Conservation (phyloP, 2,797 vertebrate genomes). For the Propithecus deckenii region DNA sequence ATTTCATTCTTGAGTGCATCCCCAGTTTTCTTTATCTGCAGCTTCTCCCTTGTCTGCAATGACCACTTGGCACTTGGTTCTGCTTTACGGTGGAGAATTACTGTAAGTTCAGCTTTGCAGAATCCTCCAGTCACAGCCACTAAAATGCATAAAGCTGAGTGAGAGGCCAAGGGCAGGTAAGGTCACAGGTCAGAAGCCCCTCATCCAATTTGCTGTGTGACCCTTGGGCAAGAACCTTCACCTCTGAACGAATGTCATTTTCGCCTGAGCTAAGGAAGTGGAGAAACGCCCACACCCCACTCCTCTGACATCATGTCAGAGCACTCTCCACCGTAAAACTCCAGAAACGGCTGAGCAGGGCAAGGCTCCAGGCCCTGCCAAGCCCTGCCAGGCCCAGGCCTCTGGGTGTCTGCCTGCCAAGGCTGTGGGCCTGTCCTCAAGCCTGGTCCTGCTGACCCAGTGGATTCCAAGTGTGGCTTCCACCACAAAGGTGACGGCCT, state of each 20-base stretch:
- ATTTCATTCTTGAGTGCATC: neutral
- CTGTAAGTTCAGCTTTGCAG: neutral
- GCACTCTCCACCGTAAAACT: fast-evolving
- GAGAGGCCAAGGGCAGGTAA: too few relatives aligned
- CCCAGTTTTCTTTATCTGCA: neutral
- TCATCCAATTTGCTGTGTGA: fast-evolving
- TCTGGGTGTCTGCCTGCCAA: neutral
- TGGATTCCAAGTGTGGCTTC: neutral
- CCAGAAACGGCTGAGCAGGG: fast-evolving
- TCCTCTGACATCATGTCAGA: fast-evolving
- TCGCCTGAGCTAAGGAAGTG: neutral
- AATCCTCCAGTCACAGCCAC: too few relatives aligned
- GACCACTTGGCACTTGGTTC: neutral
- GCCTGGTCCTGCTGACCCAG: neutral
- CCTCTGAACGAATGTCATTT: slow-evolving; percentile 36
- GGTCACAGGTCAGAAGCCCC: neutral
- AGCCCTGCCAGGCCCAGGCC: neutral
- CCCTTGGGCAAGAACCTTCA: slow-evolving; percentile 59
- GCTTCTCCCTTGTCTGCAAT: neutral
- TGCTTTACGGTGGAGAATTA: neutral
- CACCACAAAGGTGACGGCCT: neutral
- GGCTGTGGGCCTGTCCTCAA: too few relatives aligned
- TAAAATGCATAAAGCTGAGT: fast-evolving
- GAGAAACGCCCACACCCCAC: fast-evolving
- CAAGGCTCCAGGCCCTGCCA: fast-evolving